Evolutionary conservation across 2,113 vertebrate genomes (phyloP), one percentile per base, ranked within the genome.

Genomic region (Indri indri): DNA sequence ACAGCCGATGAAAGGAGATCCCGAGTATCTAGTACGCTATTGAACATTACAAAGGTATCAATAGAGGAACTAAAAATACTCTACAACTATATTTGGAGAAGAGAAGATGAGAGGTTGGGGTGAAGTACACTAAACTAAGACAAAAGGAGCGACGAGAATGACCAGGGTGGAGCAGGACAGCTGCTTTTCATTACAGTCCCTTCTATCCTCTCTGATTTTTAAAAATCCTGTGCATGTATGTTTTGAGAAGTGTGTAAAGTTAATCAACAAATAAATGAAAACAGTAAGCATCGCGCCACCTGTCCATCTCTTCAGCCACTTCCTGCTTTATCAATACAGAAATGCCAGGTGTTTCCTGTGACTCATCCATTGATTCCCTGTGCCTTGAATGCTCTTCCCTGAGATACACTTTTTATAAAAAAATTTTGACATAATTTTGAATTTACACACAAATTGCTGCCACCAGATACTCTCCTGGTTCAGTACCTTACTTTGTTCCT

Each of bases 391-490:
- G 45, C 47, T 92, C 65, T 73, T 85, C 50, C 17, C 54, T 5
- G 68, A 89, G 66, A 81, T 20, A 37, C 1, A 1, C 40, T 74
- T 74, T 79, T 50, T 27, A 30, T 52, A 27, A 50, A 32, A 74
- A 82, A 25, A 74, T 54, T 84, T 45, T 42, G 40, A 83, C 93
- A 94, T 76, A 61, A 82, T 77, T 88, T 89, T 88, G 50, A 90
- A 94, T 96, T 88, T 66, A 87, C 90, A 90, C 79, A 80, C 37
- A 92, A 96, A 50, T 84, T 30, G n/a, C 85, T 71, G 30, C 92
- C 71, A 66, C 25, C 71, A 83, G 83, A 40, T 40, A 61, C 68
- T 66, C 66, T 63, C 37, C 14, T 23, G 42, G n/a, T 50, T 85
- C 37, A 34, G 3, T 30, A 17, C 13, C 52, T 85, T n/a, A 22